These are phyloP conservation scores for Lerema accius DNA, from an alignment of 1,140 invertebrate genomes.

Conservation along the genomic window DNA sequence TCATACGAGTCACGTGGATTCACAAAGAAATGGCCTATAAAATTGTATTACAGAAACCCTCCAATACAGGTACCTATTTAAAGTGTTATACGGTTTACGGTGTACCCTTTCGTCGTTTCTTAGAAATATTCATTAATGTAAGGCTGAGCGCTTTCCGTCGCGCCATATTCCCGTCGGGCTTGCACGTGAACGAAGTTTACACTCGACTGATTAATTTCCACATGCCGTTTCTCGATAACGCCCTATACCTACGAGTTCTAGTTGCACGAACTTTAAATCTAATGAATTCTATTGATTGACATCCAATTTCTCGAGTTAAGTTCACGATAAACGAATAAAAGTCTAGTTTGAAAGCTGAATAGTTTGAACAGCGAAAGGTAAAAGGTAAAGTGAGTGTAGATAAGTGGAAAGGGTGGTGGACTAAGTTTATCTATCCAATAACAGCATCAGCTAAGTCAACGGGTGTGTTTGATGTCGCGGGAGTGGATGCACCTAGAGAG, in stretches of 20 bases:
- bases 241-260: constrained; percentile 9
- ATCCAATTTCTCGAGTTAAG: neutral
- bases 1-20: no score
- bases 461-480: constrained; percentile 58
- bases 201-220: constrained; percentile 33
- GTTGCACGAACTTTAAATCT: constrained; percentile 2
- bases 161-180: constrained; percentile 24
- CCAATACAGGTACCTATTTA: neutral
- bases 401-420: constrained; percentile 37
- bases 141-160: constrained; percentile 10
- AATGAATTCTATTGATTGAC: neutral
- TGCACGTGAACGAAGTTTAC: constrained; percentile 30
- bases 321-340: neutral
- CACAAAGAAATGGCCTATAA: no score
- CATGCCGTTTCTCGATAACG: constrained; percentile 20
- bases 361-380: neutral
- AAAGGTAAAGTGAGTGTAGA: no score
- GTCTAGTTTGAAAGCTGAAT: neutral
- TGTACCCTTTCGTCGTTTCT: constrained; percentile 11
- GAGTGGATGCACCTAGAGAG: constrained; percentile 53
- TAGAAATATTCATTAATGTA: constrained; percentile 31
- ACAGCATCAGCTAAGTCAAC: constrained; percentile 69
- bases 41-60: no score
- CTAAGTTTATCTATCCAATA: constrained; percentile 67
- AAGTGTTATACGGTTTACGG: neutral